Conservation (phyloP, 2,888 invertebrate genomes). For the Acanthoscelides obtectus region DNA sequence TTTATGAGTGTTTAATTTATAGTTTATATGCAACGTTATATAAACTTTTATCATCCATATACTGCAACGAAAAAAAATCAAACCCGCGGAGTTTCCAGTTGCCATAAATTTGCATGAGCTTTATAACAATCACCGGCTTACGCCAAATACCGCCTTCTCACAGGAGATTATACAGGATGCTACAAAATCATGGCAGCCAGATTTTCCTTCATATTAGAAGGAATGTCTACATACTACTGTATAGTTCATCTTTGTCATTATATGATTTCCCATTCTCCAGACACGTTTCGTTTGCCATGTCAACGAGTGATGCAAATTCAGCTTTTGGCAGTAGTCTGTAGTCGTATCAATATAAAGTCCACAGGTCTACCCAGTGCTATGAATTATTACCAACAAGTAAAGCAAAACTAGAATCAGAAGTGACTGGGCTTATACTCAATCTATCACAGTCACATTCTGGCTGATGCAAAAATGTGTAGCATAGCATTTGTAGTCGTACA, state of each 20-base stretch:
- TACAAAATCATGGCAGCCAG: no score
- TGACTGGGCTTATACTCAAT: background rate
- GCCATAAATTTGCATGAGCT: background rate
- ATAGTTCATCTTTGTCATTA: no score
- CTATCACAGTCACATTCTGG: background rate
- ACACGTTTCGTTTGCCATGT: no score
- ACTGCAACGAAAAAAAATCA: background rate
- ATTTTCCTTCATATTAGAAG: no score
- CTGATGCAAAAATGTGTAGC: background rate
- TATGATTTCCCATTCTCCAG: no score
- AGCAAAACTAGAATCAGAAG: background rate
- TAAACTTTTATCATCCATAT: slow-evolving; percentile 1
- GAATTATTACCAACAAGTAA: background rate
- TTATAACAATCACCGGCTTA: background rate
- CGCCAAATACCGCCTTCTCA: no score
- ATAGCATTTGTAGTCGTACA: background rate
- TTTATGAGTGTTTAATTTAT: background rate
- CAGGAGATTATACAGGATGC: no score
- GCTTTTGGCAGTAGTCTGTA: no score
- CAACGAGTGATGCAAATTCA: no score
- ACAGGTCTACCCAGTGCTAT: background rate
- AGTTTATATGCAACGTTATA: slow-evolving; percentile 1
- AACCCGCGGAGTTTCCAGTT: background rate
- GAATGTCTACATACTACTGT: no score
- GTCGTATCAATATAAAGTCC: background rate